Percentiles rank a stretch among this genome's conserved stretches.
Conservation (phyloP, 2,797 vertebrate species). For the Hydrolagus colliei region DNA sequence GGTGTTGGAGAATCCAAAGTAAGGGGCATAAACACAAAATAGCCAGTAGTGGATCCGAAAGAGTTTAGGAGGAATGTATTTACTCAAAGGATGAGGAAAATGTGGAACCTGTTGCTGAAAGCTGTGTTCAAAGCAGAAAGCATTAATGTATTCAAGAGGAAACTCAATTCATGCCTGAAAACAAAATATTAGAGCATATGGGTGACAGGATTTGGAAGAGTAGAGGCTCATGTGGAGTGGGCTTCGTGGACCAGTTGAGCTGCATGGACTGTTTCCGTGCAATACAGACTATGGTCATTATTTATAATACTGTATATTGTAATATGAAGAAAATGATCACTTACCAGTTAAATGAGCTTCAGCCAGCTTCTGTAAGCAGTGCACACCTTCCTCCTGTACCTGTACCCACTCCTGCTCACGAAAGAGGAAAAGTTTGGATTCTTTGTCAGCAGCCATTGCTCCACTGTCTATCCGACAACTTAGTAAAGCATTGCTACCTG, state of each 20-base stretch:
- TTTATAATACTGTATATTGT: background rate
- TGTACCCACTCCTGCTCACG: slow-evolving; percentile 62
- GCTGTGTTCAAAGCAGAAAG: too few relatives aligned
- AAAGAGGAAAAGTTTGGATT: slow-evolving; percentile 76
- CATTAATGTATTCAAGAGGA: too few relatives aligned
- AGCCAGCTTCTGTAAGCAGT: slow-evolving; percentile 71
- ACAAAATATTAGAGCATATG: background rate
- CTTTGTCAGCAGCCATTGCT: slow-evolving; percentile 66
- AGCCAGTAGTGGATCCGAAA: too few relatives aligned
- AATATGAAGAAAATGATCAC: slow-evolving; percentile 35
- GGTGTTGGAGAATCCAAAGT: too few relatives aligned
- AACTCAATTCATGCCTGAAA: background rate
- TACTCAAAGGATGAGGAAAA: background rate
- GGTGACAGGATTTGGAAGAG: slow-evolving; percentile 25
- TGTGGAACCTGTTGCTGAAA: background rate
- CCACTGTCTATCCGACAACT: slow-evolving; percentile 70
- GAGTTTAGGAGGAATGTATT: too few relatives aligned
- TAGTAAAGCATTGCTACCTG: slow-evolving; percentile 71
- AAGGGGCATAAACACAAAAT: too few relatives aligned
- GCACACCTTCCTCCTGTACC: slow-evolving; percentile 54
- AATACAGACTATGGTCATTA: too few relatives aligned
- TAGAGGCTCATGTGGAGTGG: too few relatives aligned
- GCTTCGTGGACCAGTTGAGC: too few relatives aligned
- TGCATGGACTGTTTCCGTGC: too few relatives aligned
- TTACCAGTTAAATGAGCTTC: slow-evolving; percentile 74